Evolutionary conservation across 2,113 vertebrate genomes (phyloP), one percentile per base, ranked within the genome.

Genomic region (Xiphophorus hellerii): DNA sequence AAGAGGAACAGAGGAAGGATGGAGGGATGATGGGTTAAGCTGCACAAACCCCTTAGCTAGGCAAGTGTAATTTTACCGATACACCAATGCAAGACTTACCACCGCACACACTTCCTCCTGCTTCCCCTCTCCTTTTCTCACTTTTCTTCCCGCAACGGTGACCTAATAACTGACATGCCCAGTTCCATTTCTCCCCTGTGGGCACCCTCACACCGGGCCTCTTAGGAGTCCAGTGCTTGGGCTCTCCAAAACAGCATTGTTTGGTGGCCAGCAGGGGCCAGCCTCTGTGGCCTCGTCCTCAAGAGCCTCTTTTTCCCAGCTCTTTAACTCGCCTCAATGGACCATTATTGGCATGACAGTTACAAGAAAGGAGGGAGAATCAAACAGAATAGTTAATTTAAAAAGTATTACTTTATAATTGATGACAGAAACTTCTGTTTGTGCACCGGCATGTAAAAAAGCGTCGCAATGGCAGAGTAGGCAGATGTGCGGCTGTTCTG

Each of bases 191-290:
- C 71, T 62, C 62, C 66, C 62, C 74, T 65, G 27, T 74, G 63
- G 62, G 37, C 68, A 77, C 77, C 81, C 86, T 85, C 80, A 87
- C 83, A 82, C 86, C 81, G 87, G 78, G 83, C 83, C 90, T 91
- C 91, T 89, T 93, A 89, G 78, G 87, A 89, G 91, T 91, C 84
- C 85, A 70, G 84, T 62, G 69, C 81, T 88, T 42, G 25, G 76
- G 76, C 78, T 90, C 86, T 93, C 90, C 90, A 89, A 90, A 93
- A 93, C 90, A 70, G 88, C 91, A 93, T 95, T 95, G 93, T 95
- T 92, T 81, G 77, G 72, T 10, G 35, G 92, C 79, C 94, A 94
- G 93, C 94, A 94, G 94, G 94, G 90, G 92, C 92, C 89, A 91
- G 89, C 83, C 85, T 88, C 86, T 25, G 27, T 71, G 74, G 86